Conservation (phyloP, 2,113 vertebrate genomes). For the Mesembrinibis cayennensis region DNA sequence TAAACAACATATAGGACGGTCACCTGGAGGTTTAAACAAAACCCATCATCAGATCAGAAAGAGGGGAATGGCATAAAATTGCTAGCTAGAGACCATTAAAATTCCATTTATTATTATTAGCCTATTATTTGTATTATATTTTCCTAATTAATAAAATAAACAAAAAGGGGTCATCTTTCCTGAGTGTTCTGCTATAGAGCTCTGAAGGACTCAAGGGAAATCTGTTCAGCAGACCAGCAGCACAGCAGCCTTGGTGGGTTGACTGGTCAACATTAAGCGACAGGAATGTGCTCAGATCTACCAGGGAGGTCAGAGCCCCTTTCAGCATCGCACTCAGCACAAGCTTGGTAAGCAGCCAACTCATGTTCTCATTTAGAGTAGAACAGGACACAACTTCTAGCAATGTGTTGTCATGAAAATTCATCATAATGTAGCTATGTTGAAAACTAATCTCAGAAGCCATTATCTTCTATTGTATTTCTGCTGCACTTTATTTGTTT, state of each 20-base stretch:
- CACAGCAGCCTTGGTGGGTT: neutral
- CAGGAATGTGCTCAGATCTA: neutral
- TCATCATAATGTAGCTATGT: neutral
- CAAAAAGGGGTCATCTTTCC: neutral
- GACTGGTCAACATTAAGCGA: neutral
- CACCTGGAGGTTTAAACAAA: conserved; percentile 57
- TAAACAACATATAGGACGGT: conserved; percentile 56
- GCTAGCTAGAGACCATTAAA: neutral
- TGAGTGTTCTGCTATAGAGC: neutral
- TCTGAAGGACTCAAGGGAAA: neutral
- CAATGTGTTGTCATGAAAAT: neutral
- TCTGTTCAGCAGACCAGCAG: neutral
- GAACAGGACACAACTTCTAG: neutral
- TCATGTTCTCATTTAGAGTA: neutral
- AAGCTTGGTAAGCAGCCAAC: neutral
- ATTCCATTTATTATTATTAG: neutral
- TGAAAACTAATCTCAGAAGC: conserved; percentile 2
- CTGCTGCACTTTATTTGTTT: neutral
- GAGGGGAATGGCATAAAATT: neutral
- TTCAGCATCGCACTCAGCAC: neutral
- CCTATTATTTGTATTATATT: neutral
- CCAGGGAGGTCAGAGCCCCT: neutral
- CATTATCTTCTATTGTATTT: neutral
- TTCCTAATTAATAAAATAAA: neutral
- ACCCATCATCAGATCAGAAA: neutral